Conservation (phyloP, 2,113 vertebrate species). For the Gnathonemus echidnorhynchus region DNA sequence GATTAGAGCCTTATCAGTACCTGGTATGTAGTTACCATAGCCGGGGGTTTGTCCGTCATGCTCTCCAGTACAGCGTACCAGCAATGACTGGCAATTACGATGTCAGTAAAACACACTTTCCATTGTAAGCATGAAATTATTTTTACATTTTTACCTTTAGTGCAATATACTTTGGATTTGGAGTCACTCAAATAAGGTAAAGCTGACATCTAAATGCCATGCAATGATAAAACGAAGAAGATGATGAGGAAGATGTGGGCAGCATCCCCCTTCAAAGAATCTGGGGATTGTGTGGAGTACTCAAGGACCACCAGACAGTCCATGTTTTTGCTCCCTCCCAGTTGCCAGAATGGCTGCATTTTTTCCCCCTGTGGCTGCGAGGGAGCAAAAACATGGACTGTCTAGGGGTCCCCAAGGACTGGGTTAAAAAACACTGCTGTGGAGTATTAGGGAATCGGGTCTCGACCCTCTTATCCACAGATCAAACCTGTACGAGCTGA, state of each 20-base stretch:
- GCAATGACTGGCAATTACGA: neutral
- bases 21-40: conserved; percentile 48
- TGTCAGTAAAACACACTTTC: neutral
- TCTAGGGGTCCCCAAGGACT: neutral
- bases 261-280: neutral
- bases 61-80: conserved; percentile 31
- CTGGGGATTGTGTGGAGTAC: neutral
- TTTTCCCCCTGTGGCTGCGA: neutral
- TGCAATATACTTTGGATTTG: neutral
- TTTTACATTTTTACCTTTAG: neutral
- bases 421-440: neutral
- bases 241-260: neutral
- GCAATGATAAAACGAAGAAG: neutral
- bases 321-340: neutral
- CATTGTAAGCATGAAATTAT: neutral
- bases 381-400: neutral
- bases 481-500: conserved; percentile 84
- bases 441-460: neutral
- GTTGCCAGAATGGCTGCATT: neutral
- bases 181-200: neutral
- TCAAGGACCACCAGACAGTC: neutral
- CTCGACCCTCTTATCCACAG: conserved; percentile 45
- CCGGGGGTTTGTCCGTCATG: conserved; percentile 39
- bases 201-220: neutral
- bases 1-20: conserved; percentile 57